phyloP scores from a whole-genome alignment of 2,888 invertebrate species.

The Drosophila diplacantha region DNA sequence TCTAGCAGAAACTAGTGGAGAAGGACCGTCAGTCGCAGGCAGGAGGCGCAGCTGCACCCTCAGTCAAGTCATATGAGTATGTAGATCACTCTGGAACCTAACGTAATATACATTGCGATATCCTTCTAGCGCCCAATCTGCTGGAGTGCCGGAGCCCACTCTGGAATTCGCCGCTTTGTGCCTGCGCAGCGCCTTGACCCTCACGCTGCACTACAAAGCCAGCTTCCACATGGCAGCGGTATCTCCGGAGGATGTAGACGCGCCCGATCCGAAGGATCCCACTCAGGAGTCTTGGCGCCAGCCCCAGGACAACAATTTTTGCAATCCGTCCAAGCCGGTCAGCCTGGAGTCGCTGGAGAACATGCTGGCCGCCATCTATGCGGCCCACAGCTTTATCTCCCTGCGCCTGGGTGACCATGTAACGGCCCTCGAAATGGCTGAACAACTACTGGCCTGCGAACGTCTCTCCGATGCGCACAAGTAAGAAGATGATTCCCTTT shows the following conservation, averaged over 20 bases:
- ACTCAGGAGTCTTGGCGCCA: constrained; percentile 61
- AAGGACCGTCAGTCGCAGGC: constrained; percentile 49
- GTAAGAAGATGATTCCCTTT: constrained; percentile 74
- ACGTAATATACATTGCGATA: neutral
- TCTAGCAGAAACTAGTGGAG: constrained; percentile 43
- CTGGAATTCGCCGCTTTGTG: constrained; percentile 94
- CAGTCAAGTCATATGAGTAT: constrained; percentile 62
- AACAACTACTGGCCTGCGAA: constrained; percentile 85
- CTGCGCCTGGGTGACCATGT: constrained; percentile 91
- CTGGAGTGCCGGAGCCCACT: constrained; percentile 91
- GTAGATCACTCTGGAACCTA: neutral
- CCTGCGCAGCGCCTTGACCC: constrained; percentile 86
- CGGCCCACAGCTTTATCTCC: constrained; percentile 90
- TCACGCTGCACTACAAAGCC: constrained; percentile 63
- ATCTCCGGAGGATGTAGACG: constrained; percentile 43
- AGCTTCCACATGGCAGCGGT: constrained; percentile 50
- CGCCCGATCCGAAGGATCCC: constrained; percentile 47
- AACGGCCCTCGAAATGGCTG: constrained; percentile 87
- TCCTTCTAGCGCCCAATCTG: constrained; percentile 80
- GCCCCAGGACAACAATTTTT: constrained; percentile 79
- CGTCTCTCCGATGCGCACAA: constrained; percentile 85
- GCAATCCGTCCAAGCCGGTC: constrained; percentile 82
- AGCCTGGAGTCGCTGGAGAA: constrained; percentile 81
- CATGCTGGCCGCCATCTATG: constrained; percentile 83
- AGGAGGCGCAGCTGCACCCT: constrained; percentile 26